Evolutionary conservation across 2,113 vertebrate species (phyloP), one percentile per base, ranked within the genome.

Genomic region (Potamarius usumacintae): DNA sequence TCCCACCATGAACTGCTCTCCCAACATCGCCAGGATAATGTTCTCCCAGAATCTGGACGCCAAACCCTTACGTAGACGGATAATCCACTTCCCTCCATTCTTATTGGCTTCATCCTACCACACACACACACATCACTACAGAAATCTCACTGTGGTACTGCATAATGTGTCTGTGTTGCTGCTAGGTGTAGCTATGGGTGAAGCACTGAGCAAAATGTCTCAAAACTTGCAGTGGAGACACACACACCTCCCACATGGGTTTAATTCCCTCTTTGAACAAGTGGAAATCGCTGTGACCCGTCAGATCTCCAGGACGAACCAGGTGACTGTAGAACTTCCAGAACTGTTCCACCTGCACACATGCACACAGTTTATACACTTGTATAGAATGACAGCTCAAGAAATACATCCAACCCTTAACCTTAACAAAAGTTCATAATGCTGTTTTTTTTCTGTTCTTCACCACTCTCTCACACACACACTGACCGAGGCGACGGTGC

Each of bases 191-290:
- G 1, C 30, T 42, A 42, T 17, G 5, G 30, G 15, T 2, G 6
- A 14, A 20, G 20, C 42, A 76, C 9, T 22, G 27, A 76, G 17
- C 30, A 12, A 74, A 76, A 78, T n/a, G 22, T 55, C 76, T 78
- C n/a, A 11, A 78, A 55, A 50, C 5, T 11, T 11, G 25, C 10
- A 42, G 7, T 9, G n/a, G 9, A 76, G 4, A 30, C n/a, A 62
- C 27, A 22, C 82, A 27, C 14, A 83, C 82, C 82, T 83, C 82
- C 82, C 82, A 83, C 82, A 83, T 83, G 25, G 82, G 96, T 97
- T 93, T 96, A 96, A 93, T 52, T 89, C 62, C 91, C 67, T 80
- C 50, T 82, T 86, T 81, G 7, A 79, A 71, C 11, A 67, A 80
- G 76, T 79, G 60, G 20, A 57, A 57, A 22, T 82, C 69, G 42